Evolutionary conservation across 2,113 vertebrate genomes (phyloP), one percentile per base, ranked within the genome.

Genomic region (Oceanites oceanicus): DNA sequence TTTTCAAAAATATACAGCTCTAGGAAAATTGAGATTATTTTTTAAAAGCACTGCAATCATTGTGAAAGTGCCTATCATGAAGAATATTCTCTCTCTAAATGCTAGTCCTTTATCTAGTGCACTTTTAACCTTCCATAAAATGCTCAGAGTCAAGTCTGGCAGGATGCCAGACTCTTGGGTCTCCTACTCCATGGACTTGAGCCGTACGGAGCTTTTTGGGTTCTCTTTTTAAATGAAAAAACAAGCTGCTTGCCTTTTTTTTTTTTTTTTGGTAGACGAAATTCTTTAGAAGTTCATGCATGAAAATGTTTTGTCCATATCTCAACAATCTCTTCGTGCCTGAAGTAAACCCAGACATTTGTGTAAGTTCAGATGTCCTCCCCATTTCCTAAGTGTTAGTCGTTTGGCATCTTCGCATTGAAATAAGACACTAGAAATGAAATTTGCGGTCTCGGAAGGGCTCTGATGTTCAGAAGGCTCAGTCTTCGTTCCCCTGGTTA

Each of bases 101-200:
- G 86, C 93, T 84, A 52, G n/a, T 90, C 59, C 96, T 97, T 96
- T 96, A 97, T 95, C 92, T 90, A 26, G 77, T 97, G 96, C 87
- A 96, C 97, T 98, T 97, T 97, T 96, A 96, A 96, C 97, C 96
- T 97, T 96, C 93, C 92, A 71, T 92, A 96, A 97, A 97, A 94
- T 29, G 81, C 90, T 97, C 61, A 16, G 93, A 95, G 93, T 94
- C 92, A 74, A 88, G 85, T 73, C 70, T 95, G 97, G 94, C 92
- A 7, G 72, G 47, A 47, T 44, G 95, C 96, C 96, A 88, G 18
- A 75, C 44, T 85, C 94, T 70, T 96, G 89, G 72, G 49, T 88
- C 85, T 95, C 44, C 56, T 61, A 2, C 53, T 88, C 50, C 76
- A 9, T 53, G 59, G 71, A 11, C 73, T 81, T 2, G 0, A 75